Conservation (phyloP, 2,888 invertebrate species). For the Ennomos quercinarius region DNA sequence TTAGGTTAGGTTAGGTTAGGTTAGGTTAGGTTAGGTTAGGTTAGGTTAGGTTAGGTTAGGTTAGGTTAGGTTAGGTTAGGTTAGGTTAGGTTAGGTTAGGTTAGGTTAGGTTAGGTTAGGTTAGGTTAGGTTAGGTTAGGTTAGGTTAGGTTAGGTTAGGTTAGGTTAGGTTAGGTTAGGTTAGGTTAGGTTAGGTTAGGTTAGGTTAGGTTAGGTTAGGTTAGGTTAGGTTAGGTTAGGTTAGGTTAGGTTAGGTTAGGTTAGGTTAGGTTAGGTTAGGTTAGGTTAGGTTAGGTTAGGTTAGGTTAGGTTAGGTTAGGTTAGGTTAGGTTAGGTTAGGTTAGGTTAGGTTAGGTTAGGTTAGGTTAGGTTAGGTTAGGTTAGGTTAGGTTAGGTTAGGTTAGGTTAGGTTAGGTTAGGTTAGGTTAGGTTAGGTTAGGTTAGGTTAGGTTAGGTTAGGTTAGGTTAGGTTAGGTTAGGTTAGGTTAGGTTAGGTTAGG, state of each 20-base stretch:
- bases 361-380: slow-evolving; percentile 24
- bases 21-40: slow-evolving; percentile 35
- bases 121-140: slow-evolving; percentile 25
- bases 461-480: no score
- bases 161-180: slow-evolving; percentile 22
- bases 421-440: slow-evolving; percentile 23
- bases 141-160: slow-evolving; percentile 25
- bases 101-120: slow-evolving; percentile 24
- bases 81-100: slow-evolving; percentile 25
- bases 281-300: slow-evolving; percentile 24
- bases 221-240: slow-evolving; percentile 24
- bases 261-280: slow-evolving; percentile 23
- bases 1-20: slow-evolving; percentile 33
- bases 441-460: slow-evolving; percentile 23
- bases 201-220: slow-evolving; percentile 24
- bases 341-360: slow-evolving; percentile 23
- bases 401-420: slow-evolving; percentile 18
- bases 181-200: slow-evolving; percentile 19
- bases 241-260: slow-evolving; percentile 22
- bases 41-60: slow-evolving; percentile 30
- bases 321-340: slow-evolving; percentile 24
- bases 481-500: no score
- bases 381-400: slow-evolving; percentile 23
- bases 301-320: slow-evolving; percentile 23
- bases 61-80: slow-evolving; percentile 25